Evolutionary conservation across 1,140 invertebrate genomes (phyloP).

Genomic region (Achroia grisella): DNA sequence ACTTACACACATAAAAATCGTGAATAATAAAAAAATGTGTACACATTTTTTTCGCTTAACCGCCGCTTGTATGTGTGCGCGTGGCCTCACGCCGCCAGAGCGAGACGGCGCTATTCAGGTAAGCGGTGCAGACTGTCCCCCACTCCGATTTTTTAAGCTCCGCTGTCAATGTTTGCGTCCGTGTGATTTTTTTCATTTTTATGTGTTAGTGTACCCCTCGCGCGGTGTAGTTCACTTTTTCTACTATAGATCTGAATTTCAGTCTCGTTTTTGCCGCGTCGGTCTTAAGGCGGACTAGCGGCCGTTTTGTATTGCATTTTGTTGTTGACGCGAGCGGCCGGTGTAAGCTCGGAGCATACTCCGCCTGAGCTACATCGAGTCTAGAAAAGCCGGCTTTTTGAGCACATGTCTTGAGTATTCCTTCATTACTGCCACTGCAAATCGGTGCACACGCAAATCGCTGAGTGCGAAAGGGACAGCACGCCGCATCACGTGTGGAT

Average conservation of each 20-base stretch:
- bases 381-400: slow-evolving; percentile 44
- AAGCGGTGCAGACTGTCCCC: slow-evolving; percentile 39
- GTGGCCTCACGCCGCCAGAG: slow-evolving; percentile 57
- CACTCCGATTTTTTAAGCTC: slow-evolving; percentile 70
- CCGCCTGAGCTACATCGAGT: slow-evolving; percentile 14
- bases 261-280: slow-evolving; percentile 73
- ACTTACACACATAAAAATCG: slow-evolving; percentile 73
- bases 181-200: slow-evolving; percentile 71
- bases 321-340: slow-evolving; percentile 39
- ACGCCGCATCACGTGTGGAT: slow-evolving; percentile 55
- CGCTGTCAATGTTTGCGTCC: slow-evolving; percentile 54
- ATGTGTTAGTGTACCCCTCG: slow-evolving; percentile 72
- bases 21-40: slow-evolving; percentile 74
- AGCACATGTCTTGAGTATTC: slow-evolving; percentile 48
- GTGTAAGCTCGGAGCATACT: slow-evolving; percentile 8
- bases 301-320: slow-evolving; percentile 63
- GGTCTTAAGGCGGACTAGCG: slow-evolving; percentile 65
- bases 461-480: slow-evolving; percentile 51
- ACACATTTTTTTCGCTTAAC: slow-evolving; percentile 73
- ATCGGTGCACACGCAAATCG: slow-evolving; percentile 56
- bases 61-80: slow-evolving; percentile 54
- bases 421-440: slow-evolving; percentile 32
- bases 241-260: slow-evolving; percentile 74
- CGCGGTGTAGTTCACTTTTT: slow-evolving; percentile 72
- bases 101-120: slow-evolving; percentile 39